Base-by-base conservation (phyloP, 2,113 vertebrate species). In the Hoplias malabaricus region DNA sequence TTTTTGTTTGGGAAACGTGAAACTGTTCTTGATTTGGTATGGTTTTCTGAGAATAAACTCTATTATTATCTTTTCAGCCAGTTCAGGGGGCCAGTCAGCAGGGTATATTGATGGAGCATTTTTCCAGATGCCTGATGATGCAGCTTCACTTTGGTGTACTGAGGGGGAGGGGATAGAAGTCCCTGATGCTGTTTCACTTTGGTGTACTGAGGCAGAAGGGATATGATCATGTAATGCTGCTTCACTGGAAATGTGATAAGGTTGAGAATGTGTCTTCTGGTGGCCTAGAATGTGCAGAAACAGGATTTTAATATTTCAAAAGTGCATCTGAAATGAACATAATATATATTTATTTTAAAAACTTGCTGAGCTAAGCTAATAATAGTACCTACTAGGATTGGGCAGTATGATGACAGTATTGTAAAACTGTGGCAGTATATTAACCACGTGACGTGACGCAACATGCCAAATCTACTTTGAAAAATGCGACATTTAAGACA, bases 221-320 rank as follows among this genome's bases (percentile, higher is more conserved):
- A n/a, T n/a, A n/a, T n/a, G n/a, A n/a, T n/a, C n/a, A n/a, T n/a
- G n/a, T n/a, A n/a, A n/a, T n/a, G n/a, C n/a, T n/a, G n/a, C n/a
- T n/a, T n/a, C n/a, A n/a, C n/a, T n/a, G n/a, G n/a, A n/a, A n/a
- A n/a, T n/a, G n/a, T n/a, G n/a, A n/a, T n/a, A n/a, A n/a, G n/a
- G n/a, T n/a, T n/a, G n/a, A n/a, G n/a, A n/a, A n/a, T n/a, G n/a
- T n/a, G n/a, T n/a, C n/a, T n/a, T n/a, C 48, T 53, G 48, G 48
- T 53, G 48, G 48, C 16, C 48, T 19, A 53, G 48, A 19, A 53
- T 53, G 48, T 19, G 16, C 16, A 53, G 48, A 53, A 53, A 53
- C 48, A 53, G 48, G 48, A 53, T 53, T 53, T 53, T n/a, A 53
- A 53, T 53, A 53, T 53, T 53, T 53, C n/a, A n/a, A n/a, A n/a